Percentiles rank a stretch among this genome's conserved stretches.
Conservation (phyloP, 2,113 vertebrate species). For the Alligator sinensis region DNA sequence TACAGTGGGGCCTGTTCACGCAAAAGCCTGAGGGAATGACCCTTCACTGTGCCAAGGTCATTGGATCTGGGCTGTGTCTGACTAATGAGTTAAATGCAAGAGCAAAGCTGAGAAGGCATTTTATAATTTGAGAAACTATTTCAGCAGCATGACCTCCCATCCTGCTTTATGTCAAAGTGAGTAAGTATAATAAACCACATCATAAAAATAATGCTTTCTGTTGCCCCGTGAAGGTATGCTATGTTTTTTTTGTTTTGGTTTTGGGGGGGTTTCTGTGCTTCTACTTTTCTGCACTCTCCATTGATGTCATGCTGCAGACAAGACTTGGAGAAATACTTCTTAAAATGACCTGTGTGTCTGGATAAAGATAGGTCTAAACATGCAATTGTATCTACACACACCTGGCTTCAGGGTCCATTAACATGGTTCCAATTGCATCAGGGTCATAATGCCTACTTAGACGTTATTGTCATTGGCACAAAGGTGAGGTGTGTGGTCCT, state of each 20-base stretch:
- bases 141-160: constrained; percentile 44
- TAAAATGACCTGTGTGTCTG: constrained; percentile 60
- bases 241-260: too few relatives aligned
- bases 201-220: constrained; percentile 44
- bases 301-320: constrained; percentile 59
- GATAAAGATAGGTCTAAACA: constrained; percentile 62
- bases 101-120: constrained; percentile 12
- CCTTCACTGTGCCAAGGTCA: constrained; percentile 36
- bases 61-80: constrained; percentile 22
- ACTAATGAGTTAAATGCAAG: constrained; percentile 52
- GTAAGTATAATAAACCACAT: constrained; percentile 43
- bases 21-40: not conserved
- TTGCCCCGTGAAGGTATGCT: not conserved
- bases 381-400: constrained; percentile 19
- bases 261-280: constrained; percentile 7
- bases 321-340: constrained; percentile 67
- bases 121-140: constrained; percentile 5
- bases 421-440: constrained; percentile 38
- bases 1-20: not conserved
- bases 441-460: constrained; percentile 51
- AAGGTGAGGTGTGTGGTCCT: not conserved
- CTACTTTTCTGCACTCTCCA: constrained; percentile 57
- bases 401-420: constrained; percentile 54
- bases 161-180: constrained; percentile 46
- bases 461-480: constrained; percentile 58